Conservation (phyloP, 1,140 invertebrate genomes). For the Caenorhabditis brenneri region DNA sequence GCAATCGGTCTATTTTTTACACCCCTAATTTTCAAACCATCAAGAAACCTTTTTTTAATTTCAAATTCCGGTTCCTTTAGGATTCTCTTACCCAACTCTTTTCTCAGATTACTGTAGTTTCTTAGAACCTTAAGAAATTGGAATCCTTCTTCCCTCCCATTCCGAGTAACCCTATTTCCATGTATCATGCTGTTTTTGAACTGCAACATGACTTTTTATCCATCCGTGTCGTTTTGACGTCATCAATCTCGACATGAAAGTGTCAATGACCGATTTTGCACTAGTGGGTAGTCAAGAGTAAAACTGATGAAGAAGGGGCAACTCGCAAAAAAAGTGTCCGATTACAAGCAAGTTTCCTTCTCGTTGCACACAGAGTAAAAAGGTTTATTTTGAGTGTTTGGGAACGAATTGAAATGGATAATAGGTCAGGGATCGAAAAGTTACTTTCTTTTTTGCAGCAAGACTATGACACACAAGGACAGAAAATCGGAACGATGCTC, state of each 20-base stretch:
- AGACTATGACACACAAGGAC: constrained; percentile 69
- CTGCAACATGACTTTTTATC: background rate
- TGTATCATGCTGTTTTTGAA: no score
- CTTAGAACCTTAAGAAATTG: no score
- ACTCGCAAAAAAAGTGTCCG: background rate
- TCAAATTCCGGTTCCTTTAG: no score
- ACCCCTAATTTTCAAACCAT: no score
- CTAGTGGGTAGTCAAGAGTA: constrained; percentile 29
- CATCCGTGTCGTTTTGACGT: background rate
- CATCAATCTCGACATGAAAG: background rate
- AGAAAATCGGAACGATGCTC: constrained; percentile 71
- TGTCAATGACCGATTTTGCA: constrained; percentile 40
- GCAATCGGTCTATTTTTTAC: no score
- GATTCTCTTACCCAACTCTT: no score
- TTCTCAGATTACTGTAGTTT: no score
- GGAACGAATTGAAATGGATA: background rate
- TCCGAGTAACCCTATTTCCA: no score
- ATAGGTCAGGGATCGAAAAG: background rate
- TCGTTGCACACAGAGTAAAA: background rate
- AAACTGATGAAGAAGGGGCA: background rate
- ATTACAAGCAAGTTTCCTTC: constrained; percentile 18
- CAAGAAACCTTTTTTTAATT: no score
- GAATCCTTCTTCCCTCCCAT: no score
- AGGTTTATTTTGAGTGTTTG: background rate
- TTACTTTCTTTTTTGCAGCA: constrained; percentile 60